Base-by-base conservation (phyloP, 2,797 vertebrate species). In the Nasua narica region DNA sequence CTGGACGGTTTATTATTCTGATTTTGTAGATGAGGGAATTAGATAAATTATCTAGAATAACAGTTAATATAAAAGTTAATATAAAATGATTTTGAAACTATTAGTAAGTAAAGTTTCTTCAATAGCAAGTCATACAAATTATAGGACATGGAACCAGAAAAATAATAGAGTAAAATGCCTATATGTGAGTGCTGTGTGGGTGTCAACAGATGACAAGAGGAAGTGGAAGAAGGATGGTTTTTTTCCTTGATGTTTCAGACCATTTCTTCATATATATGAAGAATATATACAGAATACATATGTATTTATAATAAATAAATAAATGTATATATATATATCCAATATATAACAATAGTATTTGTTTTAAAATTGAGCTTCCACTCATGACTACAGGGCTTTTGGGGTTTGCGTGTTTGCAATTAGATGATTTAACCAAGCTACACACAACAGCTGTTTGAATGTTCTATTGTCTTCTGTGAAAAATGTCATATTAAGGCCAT, bases 401-500 rank as follows among this genome's bases (percentile, higher is more conserved):
- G 1, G 19, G 3, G 2, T 12, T 76, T 70, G 58, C 5, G 86
- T 87, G 16, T 9, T 87, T 87, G 15, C 37, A 87, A 35, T 69
- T 40, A 58, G n/a, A 78, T 96, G 11, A 83, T 40, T 76, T 87
- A 84, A 60, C 35, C 81, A 82, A 83, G 52, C 29, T 76, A 21
- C 19, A 43, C 2, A 43, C 1, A 67, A 25, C n/a, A 84, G n/a
- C 32, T 96, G 23, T 79, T 48, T 52, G 5, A 72, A 2, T 70
- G 3, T 84, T 56, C 48, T 43, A 48, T 70, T 93, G 13, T 81
- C 19, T 92, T 93, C 29, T 85, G 21, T 76, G 54, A 94, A 94
- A 70, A 56, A 91, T 43, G 46, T 7, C 48, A 91, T 4, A 74
- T 86, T 93, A 86, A 95, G 15, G 27, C 6, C 67, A 86, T 94